Evolutionary conservation across 2,113 vertebrate species (phyloP), one percentile per base, ranked within the genome.

Genomic region (Axis porcinus): DNA sequence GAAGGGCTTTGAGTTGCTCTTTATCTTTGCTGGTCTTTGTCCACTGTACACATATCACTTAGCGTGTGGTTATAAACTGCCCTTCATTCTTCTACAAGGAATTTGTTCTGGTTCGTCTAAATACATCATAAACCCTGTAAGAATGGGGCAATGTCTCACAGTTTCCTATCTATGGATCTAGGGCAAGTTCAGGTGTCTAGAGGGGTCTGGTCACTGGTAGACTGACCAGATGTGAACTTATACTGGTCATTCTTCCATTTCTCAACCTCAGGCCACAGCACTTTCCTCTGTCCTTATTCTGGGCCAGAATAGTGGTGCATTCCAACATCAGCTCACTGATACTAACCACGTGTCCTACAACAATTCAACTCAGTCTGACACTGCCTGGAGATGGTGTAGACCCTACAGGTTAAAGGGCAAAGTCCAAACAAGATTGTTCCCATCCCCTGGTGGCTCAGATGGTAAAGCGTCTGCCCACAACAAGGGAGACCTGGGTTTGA

Each of bases 1-100:
- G 36, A 45, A 30, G 76, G 8, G 10, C 50, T 55, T 16, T 28
- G 54, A 45, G 79, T 40, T 4, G 17, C 60, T 83, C 57, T 47
- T 36, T 50, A 30, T 47, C 84, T 57, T 5, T 25, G 4, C 17
- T 14, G 86, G 28, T 45, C 62, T 62, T 19, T 7, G 2, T 6
- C 28, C 6, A 12, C 81, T 13, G 13, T 3, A 3, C 0, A 43
- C n/a, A 0, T 5, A 6, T 30, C 40, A 0, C 87, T 52, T 6
- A 58, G 43, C 8, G 2, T 1, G 0, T 2, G 8, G n/a, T 9
- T 70, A 43, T 55, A 52, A 86, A 50, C 2, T 9, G 57, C 28
- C n/a, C 55, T 70, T 86, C 58, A 10, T 55, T 33, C 58, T 27
- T 27, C 30, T 82, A 27, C 36, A 54, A 33, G 74, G 40, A 76